phyloP scores from a whole-genome alignment of 2,888 invertebrate species.

The Stratiomys singularior region DNA sequence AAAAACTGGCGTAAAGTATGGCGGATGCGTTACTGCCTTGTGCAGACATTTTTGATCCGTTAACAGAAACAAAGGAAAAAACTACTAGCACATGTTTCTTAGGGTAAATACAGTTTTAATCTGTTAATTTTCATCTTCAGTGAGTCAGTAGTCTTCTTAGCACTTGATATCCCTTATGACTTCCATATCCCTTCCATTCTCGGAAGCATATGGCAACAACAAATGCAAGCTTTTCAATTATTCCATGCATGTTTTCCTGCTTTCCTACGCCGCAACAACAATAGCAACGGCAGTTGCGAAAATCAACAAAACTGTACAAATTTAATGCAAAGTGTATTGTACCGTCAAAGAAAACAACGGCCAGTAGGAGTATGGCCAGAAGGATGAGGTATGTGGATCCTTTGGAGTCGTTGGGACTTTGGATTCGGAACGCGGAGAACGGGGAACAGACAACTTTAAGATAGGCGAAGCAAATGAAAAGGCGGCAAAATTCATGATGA shows the following conservation, averaged over 20 bases:
- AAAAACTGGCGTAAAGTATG: not conserved
- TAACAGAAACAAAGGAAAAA: no score
- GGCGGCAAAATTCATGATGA: constrained; percentile 1
- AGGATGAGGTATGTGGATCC: not conserved
- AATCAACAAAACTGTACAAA: constrained; percentile 20
- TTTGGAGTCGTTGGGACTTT: not conserved
- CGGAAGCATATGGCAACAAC: not conserved
- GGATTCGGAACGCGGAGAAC: not conserved
- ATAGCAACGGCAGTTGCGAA: not conserved
- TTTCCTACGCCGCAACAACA: not conserved
- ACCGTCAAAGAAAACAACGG: not conserved
- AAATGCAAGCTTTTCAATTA: not conserved
- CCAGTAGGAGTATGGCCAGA: not conserved
- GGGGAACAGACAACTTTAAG: not conserved
- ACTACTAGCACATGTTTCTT: no score
- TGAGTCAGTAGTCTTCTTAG: no score
- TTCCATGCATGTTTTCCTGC: not conserved
- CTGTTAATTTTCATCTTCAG: no score
- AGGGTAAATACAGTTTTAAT: no score
- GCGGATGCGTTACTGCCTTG: no score
- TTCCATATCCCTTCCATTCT: no score
- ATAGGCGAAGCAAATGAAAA: not conserved
- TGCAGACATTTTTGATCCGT: no score
- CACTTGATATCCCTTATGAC: no score
- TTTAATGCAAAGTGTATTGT: constrained; percentile 13